Conservation (phyloP, 1,140 invertebrate species). For the Phortica variegata region DNA sequence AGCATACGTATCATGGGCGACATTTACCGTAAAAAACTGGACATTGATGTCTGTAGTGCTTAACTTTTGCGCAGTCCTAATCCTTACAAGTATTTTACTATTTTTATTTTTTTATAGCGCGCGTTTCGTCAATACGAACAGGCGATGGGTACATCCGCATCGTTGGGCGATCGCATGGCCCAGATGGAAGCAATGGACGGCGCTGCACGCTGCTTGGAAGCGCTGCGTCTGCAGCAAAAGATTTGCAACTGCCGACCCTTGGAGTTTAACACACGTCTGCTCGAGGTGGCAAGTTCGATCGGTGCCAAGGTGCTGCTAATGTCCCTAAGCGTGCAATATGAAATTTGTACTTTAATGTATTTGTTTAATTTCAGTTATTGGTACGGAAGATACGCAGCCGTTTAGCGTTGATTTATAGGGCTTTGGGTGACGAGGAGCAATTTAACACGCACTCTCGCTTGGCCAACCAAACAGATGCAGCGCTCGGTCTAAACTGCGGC, state of each 20-base stretch:
- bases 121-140: constrained; percentile 78
- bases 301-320: constrained; percentile 72
- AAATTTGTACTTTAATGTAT: neutral
- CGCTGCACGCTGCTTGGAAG: constrained; percentile 75
- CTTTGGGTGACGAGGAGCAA: constrained; percentile 78
- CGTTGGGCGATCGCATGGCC: constrained; percentile 74
- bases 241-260: constrained; percentile 81
- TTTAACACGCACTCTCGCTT: constrained; percentile 71
- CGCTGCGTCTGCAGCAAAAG: constrained; percentile 71
- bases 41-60: constrained; percentile 62
- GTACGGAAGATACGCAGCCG: constrained; percentile 74
- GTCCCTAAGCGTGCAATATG: too few species aligned
- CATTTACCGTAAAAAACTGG: constrained; percentile 78
- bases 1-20: constrained; percentile 80
- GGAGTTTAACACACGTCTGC: constrained; percentile 77
- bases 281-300: constrained; percentile 78
- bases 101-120: constrained; percentile 59
- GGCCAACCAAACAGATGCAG: constrained; percentile 69
- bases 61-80: neutral
- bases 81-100: neutral
- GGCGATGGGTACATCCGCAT: constrained; percentile 77
- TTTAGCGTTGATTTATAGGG: constrained; percentile 74
- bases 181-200: constrained; percentile 88
- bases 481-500: constrained; percentile 74
- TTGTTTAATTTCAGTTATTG: constrained; percentile 63